Conservation (phyloP, 2,888 invertebrate species). For the Chalcis sispes region DNA sequence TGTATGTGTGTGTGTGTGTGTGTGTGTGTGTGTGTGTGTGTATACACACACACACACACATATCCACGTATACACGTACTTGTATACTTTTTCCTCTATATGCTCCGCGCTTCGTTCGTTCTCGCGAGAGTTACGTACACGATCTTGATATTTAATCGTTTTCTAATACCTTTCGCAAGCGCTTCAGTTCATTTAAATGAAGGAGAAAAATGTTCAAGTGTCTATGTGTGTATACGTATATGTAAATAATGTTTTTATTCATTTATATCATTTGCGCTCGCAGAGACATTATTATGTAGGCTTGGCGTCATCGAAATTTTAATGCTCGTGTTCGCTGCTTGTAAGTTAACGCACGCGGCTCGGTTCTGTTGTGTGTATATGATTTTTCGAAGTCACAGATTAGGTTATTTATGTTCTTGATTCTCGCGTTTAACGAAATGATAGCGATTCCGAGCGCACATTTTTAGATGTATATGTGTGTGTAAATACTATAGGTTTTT, state of each 20-base stretch:
- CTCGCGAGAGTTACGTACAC: neutral
- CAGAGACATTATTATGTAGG: slow-evolving; percentile 25
- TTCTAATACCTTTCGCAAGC: slow-evolving; percentile 55
- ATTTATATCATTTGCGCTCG: neutral
- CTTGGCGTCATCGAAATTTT: slow-evolving; percentile 41
- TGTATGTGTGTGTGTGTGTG: neutral
- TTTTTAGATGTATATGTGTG: too few relatives aligned
- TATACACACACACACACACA: neutral
- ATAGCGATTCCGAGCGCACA: neutral
- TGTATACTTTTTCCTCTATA: slow-evolving; percentile 11
- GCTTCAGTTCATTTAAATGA: slow-evolving; percentile 49
- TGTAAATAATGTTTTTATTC: slow-evolving; percentile 20
- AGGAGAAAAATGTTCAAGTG: neutral
- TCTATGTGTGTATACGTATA: neutral
- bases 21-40: too few relatives aligned
- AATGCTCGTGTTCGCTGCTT: slow-evolving; percentile 12
- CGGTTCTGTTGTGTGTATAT: neutral
- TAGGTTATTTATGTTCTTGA: slow-evolving; percentile 40
- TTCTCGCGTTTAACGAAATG: neutral
- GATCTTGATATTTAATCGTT: slow-evolving; percentile 53
- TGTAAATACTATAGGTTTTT: too few relatives aligned
- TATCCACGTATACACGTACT: neutral
- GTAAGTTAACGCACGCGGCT: neutral
- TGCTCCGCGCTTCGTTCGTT: neutral
- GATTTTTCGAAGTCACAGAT: slow-evolving; percentile 31